Evolutionary conservation across 2,888 invertebrate genomes (phyloP), one percentile per base, ranked within the genome.

Genomic region (Nomada lathburiana): DNA sequence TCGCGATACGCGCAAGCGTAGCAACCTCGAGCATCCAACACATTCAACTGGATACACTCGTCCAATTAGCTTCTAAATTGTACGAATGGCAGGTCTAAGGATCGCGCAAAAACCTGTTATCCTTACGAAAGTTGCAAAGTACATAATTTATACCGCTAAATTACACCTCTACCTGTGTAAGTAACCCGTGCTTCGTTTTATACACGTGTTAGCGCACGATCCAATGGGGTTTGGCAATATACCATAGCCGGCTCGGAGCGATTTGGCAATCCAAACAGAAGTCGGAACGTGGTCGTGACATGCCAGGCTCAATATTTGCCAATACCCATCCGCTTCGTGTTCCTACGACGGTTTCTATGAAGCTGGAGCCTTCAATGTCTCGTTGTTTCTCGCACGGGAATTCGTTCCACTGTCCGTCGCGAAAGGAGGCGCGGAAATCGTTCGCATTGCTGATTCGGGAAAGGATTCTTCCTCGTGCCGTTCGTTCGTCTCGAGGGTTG

Each of bases 191-290:
- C n/a, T 23, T 16, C 50, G n/a, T 57, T 68, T 53, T 26, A 44
- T 36, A 26, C 1, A 62, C 36, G 47, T 62, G 55, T 47, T 47
- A 62, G 53, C 63, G 52, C 23, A 42, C 52, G 55, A 59, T 62
- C 63, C 62, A 3, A 23, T 59, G 63, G 29, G 76, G 72, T 80
- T 80, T 80, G 76, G 71, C 71, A 72, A 72, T 50, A 50, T 59
- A 59, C 47, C 59, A 59, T 68, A 72, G 57, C 76, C 42, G 71
- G 23, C 76, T 57, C 20, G 57, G 16, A 67, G 36, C 76, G 80
- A 68, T 80, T 80, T 80, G 71, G 71, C 77, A 80, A 80, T 62
- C 18, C 71, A 63, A 64, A 67, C 64, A 52, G 65, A 67, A 76
- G 76, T 63, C 57, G 50, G 36, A 72, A 72, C 76, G 69, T 29